Base-by-base conservation (phyloP, 1,140 invertebrate genomes). In the Microvelia longipes region DNA sequence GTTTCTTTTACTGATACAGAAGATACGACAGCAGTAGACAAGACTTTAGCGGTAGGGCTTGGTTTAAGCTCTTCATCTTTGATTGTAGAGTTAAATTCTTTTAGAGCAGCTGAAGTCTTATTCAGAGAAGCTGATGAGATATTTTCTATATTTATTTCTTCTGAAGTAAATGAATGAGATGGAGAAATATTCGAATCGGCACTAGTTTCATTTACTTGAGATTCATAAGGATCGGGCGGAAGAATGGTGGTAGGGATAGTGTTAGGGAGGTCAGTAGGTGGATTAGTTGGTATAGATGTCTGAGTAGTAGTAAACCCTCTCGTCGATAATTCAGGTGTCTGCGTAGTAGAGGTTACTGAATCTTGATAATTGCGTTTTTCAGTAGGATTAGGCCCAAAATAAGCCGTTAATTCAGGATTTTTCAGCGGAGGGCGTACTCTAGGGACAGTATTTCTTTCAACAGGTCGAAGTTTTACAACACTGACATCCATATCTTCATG, bases 401-500 rank as follows among this genome's bases (percentile, higher is more conserved):
- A 72, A 29, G 66, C 15, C n/a, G 27, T 69, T 30, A 29, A 35
- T 2, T 27, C 28, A 2, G 61, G 28, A 62, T 68, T 64, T 35
- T 28, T 28, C 11, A 65, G 5, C 30, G 26, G 61, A 25, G 30
- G 25, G 29, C 28, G 70, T 0, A 65, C 70, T 73, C 68, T 65
- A 2, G 74, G 73, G 0, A 67, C 70, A 13, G 50, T 66, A 29
- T 74, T 74, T 24, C 72, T 62, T 62, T 75, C 72, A 1, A 73
- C 71, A 0, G 70, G 68, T 13, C 64, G 66, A 50, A 70, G 71
- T 68, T 68, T 71, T 2, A 70, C 67, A 0, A 74, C 69, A 2
- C 67, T 70, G 13, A 75, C 71, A 67, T 75, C 74, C 74, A 75
- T 75, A 28, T 75, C 72, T 61, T 75, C 74, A 67, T 74, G 69